Evolutionary conservation across 2,797 vertebrate genomes (phyloP).

Genomic region (Novumbra hubbsi): DNA sequence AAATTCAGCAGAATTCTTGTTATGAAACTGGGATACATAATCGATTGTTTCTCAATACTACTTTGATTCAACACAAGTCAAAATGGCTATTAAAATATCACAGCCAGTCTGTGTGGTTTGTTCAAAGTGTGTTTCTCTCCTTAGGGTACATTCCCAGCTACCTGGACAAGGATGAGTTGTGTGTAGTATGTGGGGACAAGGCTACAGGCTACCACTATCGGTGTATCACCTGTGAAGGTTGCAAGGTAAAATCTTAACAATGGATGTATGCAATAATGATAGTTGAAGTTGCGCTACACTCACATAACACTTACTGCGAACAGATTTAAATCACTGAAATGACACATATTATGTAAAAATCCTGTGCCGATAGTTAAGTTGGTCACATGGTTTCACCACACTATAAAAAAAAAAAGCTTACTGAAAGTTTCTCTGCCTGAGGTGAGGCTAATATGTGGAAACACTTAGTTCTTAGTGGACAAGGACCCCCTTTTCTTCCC

Average conservation of each 20-base stretch:
- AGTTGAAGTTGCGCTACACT: not conserved
- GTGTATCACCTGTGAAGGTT: conserved; percentile 98
- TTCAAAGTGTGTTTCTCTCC: not conserved
- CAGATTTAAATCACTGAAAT: too few relatives aligned
- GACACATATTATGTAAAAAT: not conserved
- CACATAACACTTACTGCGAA: too few relatives aligned
- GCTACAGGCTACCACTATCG: conserved; percentile 98
- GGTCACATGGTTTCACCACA: not conserved
- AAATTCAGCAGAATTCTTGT: not conserved
- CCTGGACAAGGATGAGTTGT: conserved; percentile 98
- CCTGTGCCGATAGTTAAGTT: not conserved
- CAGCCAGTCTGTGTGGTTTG: not conserved
- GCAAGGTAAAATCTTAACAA: conserved; percentile 82
- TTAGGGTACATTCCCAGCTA: conserved; percentile 98
- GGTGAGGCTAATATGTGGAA: too few relatives aligned
- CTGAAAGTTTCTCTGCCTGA: too few relatives aligned
- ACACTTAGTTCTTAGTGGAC: too few relatives aligned
- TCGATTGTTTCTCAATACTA: not conserved
- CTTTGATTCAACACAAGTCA: not conserved
- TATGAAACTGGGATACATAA: not conserved
- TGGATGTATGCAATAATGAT: not conserved
- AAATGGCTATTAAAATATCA: not conserved
- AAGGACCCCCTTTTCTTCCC: too few relatives aligned
- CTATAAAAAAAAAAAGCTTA: not conserved
- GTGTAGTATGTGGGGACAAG: conserved; percentile 97